Percentiles rank a stretch among this genome's conserved stretches.
phyloP scores from a whole-genome alignment of 2,888 invertebrate genomes.

The Balanococcus diminutus region DNA sequence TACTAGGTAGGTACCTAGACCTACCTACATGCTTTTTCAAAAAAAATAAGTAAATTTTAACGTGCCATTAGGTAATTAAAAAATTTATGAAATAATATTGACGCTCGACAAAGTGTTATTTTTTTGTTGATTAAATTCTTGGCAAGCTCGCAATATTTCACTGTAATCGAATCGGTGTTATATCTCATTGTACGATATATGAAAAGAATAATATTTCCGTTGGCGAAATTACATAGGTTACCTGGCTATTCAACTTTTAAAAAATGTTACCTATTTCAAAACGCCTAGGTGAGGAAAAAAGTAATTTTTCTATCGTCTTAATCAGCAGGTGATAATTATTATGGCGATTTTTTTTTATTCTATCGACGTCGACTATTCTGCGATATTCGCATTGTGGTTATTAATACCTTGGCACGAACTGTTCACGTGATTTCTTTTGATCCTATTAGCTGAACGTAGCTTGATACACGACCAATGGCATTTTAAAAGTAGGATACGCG shows the following conservation, averaged over 20 bases:
- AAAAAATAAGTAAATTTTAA: not conserved
- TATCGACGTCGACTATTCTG: not conserved
- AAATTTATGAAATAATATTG: not conserved
- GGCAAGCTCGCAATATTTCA: not conserved
- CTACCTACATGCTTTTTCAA: too few relatives aligned
- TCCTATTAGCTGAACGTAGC: not conserved
- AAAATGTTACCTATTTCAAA: not conserved
- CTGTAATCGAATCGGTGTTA: not conserved
- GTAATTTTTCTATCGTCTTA: not conserved
- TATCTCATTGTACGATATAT: not conserved
- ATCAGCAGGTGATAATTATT: conserved; percentile 13
- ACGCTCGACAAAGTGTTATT: not conserved
- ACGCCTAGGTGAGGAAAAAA: not conserved
- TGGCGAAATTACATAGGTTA: not conserved
- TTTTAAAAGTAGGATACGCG: not conserved
- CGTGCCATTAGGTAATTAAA: not conserved
- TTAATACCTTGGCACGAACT: conserved; percentile 4
- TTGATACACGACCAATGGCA: not conserved
- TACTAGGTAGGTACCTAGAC: too few relatives aligned
- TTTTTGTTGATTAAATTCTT: conserved; percentile 24
- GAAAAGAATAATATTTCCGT: not conserved
- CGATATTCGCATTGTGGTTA: conserved; percentile 9
- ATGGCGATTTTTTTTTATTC: not conserved
- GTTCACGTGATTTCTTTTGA: conserved; percentile 25
- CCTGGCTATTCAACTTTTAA: not conserved